These are phyloP conservation scores for Tachyglossus aculeatus DNA, from an alignment of 2,797 vertebrate species.

Conservation along the genomic window DNA sequence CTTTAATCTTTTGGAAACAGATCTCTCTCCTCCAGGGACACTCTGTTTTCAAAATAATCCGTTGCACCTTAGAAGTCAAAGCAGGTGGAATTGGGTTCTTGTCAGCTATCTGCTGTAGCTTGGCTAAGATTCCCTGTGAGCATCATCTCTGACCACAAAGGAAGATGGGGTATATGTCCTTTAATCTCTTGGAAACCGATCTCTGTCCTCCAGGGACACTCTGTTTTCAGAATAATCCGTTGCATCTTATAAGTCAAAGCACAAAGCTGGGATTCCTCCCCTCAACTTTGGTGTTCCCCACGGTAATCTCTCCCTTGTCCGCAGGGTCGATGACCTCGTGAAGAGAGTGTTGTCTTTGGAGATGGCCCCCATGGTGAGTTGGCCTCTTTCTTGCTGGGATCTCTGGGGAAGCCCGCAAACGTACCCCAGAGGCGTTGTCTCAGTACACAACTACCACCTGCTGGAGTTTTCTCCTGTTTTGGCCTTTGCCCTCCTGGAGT, in stretches of 20 bases:
- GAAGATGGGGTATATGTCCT: background rate
- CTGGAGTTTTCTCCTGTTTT: too few relatives aligned
- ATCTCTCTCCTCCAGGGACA: slow-evolving; percentile 2
- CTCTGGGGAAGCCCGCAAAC: too few relatives aligned
- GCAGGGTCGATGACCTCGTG: slow-evolving; percentile 87
- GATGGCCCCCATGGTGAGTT: slow-evolving; percentile 88
- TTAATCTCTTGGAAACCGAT: background rate
- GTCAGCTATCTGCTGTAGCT: too few relatives aligned
- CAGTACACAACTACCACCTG: too few relatives aligned
- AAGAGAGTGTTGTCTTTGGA: slow-evolving; percentile 89
- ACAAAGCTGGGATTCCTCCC: background rate
- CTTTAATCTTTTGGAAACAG: background rate
- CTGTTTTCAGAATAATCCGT: slow-evolving; percentile 14
- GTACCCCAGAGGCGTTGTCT: too few relatives aligned
- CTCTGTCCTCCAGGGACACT: slow-evolving; percentile 4
- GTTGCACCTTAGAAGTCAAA: too few relatives aligned
- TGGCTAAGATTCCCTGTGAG: too few relatives aligned
- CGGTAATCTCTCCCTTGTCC: slow-evolving; percentile 41
- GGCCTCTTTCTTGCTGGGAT: background rate
- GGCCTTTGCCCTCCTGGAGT: too few relatives aligned
- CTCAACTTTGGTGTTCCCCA: background rate
- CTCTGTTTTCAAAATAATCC: slow-evolving; percentile 3
- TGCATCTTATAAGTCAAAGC: too few relatives aligned
- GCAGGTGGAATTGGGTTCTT: too few relatives aligned
- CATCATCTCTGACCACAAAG: too few relatives aligned